A percentile compares a stretch with the other conserved stretches of the same genome.
Evolutionary conservation across 2,888 invertebrate genomes (phyloP).

Genomic region (Andrena bicolor): DNA sequence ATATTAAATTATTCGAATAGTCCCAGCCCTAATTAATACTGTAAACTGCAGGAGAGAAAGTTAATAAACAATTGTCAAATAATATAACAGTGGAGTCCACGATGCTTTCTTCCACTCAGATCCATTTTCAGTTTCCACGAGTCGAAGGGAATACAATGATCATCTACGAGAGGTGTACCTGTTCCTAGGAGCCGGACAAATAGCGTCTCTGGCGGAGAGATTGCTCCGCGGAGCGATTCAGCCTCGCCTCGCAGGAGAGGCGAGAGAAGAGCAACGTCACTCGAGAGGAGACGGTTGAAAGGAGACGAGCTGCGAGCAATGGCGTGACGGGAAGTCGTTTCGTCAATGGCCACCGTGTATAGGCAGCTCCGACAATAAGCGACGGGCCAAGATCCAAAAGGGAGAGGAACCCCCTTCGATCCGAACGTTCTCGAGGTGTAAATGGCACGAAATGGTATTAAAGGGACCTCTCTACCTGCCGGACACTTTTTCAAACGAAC

Average conservation of each 20-base stretch:
- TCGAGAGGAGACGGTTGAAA: constrained; percentile 29
- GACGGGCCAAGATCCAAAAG: constrained; percentile 24
- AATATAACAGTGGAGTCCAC: too few species aligned
- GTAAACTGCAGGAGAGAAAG: too few species aligned
- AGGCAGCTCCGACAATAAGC: constrained; percentile 56
- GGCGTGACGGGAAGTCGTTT: constrained; percentile 80
- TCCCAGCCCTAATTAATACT: too few species aligned
- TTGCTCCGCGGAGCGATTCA: constrained; percentile 22
- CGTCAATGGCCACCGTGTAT: constrained; percentile 73
- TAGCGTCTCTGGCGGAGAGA: background rate
- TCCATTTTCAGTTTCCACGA: background rate
- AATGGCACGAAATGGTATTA: constrained; percentile 70
- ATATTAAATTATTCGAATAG: too few species aligned
- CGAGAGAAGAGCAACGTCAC: constrained; percentile 15
- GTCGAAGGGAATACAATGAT: background rate
- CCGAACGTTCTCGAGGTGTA: constrained; percentile 67
- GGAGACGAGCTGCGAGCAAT: constrained; percentile 56
- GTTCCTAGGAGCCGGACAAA: constrained; percentile 23
- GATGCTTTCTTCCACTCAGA: background rate
- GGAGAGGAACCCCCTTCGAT: constrained; percentile 48
- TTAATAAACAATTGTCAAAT: too few species aligned
- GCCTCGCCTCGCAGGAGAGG: background rate
- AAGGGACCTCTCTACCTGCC: constrained; percentile 71
- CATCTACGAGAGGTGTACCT: constrained; percentile 19
- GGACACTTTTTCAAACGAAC: constrained; percentile 47